Evolutionary conservation across 2,797 vertebrate genomes (phyloP), one percentile per base, ranked within the genome.

Genomic region (Hippoglossus hippoglossus): DNA sequence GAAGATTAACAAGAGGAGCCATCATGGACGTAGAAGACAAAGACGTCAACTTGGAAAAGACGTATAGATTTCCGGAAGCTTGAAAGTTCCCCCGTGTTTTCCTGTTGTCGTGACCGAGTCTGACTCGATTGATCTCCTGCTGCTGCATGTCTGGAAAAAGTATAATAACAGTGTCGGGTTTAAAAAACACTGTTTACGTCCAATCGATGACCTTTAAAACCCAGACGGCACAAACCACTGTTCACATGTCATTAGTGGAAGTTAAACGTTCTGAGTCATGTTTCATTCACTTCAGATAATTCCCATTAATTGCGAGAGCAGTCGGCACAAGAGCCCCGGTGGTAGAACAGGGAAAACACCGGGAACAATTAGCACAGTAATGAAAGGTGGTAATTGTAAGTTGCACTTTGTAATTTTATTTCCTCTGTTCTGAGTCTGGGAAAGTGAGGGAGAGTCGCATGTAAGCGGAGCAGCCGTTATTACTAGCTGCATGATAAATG

Each of bases 401-500:
- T 69, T 73, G 59, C 56, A 77, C 60, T 63, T 46, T 46, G 3
- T 61, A 34, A 81, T 79, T 72, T 39, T 54, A 36, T 73, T 79
- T 41, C 34, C 25, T 57, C n/a, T 1, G 13, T 15, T 13, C 41
- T 46, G 3, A 13, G 31, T n/a, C 4, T 52, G 44, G 41, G 44
- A 77, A 71, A 59, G 18, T 51, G 41, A n/a, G 22, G 54, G 44
- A 51, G 64, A 26, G 64, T 46, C 44, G 63, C 18, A 6, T 80
- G 81, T 78, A 80, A 75, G 77, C 1, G 3, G 73, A 85, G 84
- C 4, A 64, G 57, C 61, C 36, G 67, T 87, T 86, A 81, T 82
- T 71, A 72, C 81, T 1, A 63, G 75, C 77, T 77, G 82, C 70
- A 64, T 85, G 81, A 86, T 81, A 70, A 89, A 88, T 84, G 72